Percentiles rank a stretch among this genome's conserved stretches.
Evolutionary conservation across 2,113 vertebrate genomes (phyloP).

Genomic region (Cynoglossus semilaevis): DNA sequence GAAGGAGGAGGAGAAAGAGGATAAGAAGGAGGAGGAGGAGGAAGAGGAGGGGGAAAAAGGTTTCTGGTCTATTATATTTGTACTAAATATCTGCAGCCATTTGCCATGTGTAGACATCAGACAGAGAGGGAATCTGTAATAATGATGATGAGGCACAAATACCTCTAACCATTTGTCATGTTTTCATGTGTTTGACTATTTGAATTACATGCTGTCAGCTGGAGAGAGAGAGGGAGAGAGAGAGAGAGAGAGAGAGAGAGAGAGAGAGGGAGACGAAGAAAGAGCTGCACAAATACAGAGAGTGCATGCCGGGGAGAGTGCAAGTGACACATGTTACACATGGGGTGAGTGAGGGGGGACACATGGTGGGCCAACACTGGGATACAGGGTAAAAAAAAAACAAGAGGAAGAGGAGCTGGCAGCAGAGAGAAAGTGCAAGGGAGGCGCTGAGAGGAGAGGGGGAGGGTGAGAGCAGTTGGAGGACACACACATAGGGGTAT

Average conservation of each 20-base stretch:
- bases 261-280: slow-evolving; percentile 13
- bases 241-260: slow-evolving; percentile 22
- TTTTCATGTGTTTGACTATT: slow-evolving; percentile 73
- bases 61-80: slow-evolving; percentile 28
- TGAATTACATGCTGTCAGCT: slow-evolving; percentile 74
- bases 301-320: slow-evolving; percentile 59
- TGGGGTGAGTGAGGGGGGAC: slow-evolving; percentile 62
- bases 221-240: slow-evolving; percentile 23
- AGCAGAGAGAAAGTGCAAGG: slow-evolving; percentile 6
- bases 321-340: slow-evolving; percentile 64
- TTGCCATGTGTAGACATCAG: slow-evolving; percentile 49
- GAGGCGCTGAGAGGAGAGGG: slow-evolving; percentile 14
- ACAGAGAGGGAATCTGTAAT: slow-evolving; percentile 8
- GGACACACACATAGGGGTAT: slow-evolving; percentile 57
- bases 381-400: slow-evolving; percentile 10
- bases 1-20: too few relatives aligned
- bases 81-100: slow-evolving; percentile 47
- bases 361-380: slow-evolving; percentile 48
- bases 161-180: slow-evolving; percentile 63
- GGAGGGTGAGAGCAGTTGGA: slow-evolving; percentile 47
- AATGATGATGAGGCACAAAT: slow-evolving; percentile 59
- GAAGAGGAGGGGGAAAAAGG: background rate
- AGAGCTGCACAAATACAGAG: slow-evolving; percentile 26
- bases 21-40: too few relatives aligned
- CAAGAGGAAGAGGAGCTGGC: slow-evolving; percentile 4